Percentiles rank a stretch among this genome's conserved stretches.
These are phyloP conservation scores for Scrobipalpa atriplicella DNA, from an alignment of 2,888 invertebrate species.

Conservation along the genomic window DNA sequence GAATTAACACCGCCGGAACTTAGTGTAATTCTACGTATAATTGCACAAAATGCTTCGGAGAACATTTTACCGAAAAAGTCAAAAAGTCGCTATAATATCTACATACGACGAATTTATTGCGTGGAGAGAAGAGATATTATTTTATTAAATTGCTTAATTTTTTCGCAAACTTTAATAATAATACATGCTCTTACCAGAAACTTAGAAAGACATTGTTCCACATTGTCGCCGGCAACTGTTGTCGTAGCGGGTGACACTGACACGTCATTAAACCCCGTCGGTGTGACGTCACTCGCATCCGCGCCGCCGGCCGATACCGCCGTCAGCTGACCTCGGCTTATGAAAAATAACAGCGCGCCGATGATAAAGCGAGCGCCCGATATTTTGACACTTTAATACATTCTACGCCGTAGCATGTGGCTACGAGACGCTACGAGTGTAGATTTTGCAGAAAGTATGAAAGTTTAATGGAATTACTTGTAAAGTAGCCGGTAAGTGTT, in stretches of 20 bases:
- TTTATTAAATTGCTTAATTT: too few species aligned
- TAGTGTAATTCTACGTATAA: too few species aligned
- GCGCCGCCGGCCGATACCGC: slow-evolving; percentile 10
- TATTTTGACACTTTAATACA: slow-evolving; percentile 5
- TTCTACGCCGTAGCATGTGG: slow-evolving; percentile 10
- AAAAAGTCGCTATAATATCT: too few species aligned
- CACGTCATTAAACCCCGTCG: slow-evolving; percentile 7
- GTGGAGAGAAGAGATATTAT: too few species aligned
- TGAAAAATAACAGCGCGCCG: slow-evolving; percentile 5
- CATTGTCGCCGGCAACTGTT: slow-evolving; percentile 2
- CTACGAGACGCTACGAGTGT: neutral
- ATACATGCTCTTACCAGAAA: too few species aligned
- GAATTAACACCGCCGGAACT: too few species aligned
- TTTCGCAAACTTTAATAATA: too few species aligned
- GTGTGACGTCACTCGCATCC: neutral
- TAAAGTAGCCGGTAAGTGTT: neutral
- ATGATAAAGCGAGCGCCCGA: slow-evolving; percentile 4
- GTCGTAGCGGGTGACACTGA: slow-evolving; percentile 9
- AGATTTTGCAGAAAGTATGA: slow-evolving; percentile 11
- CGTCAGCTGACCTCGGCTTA: neutral
- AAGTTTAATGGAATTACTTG: slow-evolving; percentile 3
- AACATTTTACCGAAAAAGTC: too few species aligned
- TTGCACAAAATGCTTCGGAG: too few species aligned
- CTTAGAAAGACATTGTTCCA: neutral
- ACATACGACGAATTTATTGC: too few species aligned